A percentile compares a stretch with the other conserved stretches of the same genome.
Conservation (phyloP, 2,888 invertebrate genomes). For the Calameuta idolon region DNA sequence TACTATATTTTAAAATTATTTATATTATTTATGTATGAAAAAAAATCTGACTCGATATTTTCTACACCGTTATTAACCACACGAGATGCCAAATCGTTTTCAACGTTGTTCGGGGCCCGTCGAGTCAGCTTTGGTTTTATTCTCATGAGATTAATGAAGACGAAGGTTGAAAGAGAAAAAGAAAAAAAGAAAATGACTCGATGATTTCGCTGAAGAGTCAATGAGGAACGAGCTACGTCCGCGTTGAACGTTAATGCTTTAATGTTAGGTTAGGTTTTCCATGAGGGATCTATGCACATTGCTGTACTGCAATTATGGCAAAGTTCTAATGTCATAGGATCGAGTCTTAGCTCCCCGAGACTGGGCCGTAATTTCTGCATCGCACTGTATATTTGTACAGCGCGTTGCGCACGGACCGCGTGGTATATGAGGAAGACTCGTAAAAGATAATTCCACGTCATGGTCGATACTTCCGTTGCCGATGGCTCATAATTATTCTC, state of each 20-base stretch:
- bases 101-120: neutral
- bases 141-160: neutral
- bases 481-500: neutral
- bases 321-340: neutral
- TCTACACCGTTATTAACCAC: neutral
- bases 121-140: neutral
- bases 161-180: neutral
- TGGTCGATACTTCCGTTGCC: neutral
- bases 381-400: neutral
- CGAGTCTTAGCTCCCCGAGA: neutral
- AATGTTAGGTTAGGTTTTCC: neutral
- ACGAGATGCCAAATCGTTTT: neutral
- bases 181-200: neutral
- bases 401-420: neutral
- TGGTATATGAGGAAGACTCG: neutral
- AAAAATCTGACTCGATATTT: neutral
- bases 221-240: neutral
- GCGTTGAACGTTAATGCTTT: neutral
- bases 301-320: neutral
- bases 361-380: neutral
- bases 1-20: neutral
- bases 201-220: neutral
- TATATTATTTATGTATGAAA: neutral
- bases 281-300: neutral
- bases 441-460: neutral